Conservation (phyloP, 2,113 vertebrate genomes). For the Pimephales promelas region DNA sequence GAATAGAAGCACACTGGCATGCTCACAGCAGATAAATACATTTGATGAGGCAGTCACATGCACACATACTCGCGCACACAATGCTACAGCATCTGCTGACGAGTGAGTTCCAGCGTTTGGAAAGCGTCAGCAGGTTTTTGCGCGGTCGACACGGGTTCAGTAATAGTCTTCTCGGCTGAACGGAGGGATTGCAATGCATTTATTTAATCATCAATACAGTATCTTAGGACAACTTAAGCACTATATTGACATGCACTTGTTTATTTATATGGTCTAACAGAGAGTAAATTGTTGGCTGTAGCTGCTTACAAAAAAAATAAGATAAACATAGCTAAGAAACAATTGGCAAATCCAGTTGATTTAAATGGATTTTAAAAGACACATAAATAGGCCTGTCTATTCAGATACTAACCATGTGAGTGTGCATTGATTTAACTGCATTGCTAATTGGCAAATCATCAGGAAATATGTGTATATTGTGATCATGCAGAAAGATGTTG, state of each 20-base stretch:
- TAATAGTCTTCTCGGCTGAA: conserved; percentile 48
- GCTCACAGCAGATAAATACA: conserved; percentile 16
- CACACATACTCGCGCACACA: conserved; percentile 39
- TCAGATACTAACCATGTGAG: not conserved
- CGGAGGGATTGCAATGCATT: conserved; percentile 40
- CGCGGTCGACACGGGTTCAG: conserved; percentile 46
- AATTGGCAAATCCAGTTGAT: not conserved
- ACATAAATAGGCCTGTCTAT: not conserved
- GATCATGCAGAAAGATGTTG: not conserved
- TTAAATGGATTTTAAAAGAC: not conserved
- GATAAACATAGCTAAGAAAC: not conserved
- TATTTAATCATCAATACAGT: conserved; percentile 49
- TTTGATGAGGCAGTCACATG: conserved; percentile 41
- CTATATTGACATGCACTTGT: conserved; percentile 19
- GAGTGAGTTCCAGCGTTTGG: conserved; percentile 45
- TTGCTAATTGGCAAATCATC: not conserved
- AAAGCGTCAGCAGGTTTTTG: conserved; percentile 51
- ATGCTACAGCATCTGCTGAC: conserved; percentile 52
- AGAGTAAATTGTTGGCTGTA: not conserved
- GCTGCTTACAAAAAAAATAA: not conserved
- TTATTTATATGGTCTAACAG: not conserved
- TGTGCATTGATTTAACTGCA: not conserved
- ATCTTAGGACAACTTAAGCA: conserved; percentile 32
- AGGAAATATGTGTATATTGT: not conserved
- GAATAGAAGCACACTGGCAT: conserved; percentile 27